These are phyloP conservation scores for Epinephelus fuscoguttatus DNA, from an alignment of 2,113 vertebrate species.

Conservation along the genomic window DNA sequence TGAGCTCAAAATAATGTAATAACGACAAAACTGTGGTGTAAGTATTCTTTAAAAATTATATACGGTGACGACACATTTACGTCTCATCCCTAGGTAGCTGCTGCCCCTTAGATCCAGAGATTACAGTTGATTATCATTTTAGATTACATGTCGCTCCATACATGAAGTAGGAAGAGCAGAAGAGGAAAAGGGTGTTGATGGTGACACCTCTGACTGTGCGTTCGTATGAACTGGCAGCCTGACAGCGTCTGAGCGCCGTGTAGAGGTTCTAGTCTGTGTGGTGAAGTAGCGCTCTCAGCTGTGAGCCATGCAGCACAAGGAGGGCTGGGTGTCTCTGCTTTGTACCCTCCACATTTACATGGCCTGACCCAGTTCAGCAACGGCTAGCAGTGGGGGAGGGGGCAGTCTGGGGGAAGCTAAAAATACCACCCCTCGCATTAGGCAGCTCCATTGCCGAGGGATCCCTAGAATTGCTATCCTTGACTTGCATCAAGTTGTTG, in stretches of 20 bases:
- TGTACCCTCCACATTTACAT: constrained; percentile 84
- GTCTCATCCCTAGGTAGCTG: background rate
- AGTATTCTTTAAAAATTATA: background rate
- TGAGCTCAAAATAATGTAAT: too few species aligned
- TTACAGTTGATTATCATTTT: constrained; percentile 17
- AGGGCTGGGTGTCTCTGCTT: constrained; percentile 77
- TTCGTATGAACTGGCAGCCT: constrained; percentile 63
- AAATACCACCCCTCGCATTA: constrained; percentile 82
- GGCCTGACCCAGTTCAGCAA: constrained; percentile 83
- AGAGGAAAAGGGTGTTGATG: constrained; percentile 41
- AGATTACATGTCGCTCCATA: constrained; percentile 1
- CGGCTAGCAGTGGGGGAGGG: constrained; percentile 75
- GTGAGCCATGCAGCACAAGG: constrained; percentile 61
- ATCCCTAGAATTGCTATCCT: constrained; percentile 86
- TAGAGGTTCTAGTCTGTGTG: constrained; percentile 60
- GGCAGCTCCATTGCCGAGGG: constrained; percentile 82
- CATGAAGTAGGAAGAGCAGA: constrained; percentile 32
- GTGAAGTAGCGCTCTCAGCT: constrained; percentile 73
- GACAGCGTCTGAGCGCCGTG: constrained; percentile 53
- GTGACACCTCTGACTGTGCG: constrained; percentile 62
- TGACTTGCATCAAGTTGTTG: constrained; percentile 78
- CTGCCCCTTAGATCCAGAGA: background rate
- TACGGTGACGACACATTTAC: background rate
- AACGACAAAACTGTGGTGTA: background rate
- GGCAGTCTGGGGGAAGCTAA: constrained; percentile 82